A percentile compares a stretch with the other conserved stretches of the same genome.
These are phyloP conservation scores for Esperia sulphurella DNA, from an alignment of 2,888 invertebrate species.

Conservation along the genomic window DNA sequence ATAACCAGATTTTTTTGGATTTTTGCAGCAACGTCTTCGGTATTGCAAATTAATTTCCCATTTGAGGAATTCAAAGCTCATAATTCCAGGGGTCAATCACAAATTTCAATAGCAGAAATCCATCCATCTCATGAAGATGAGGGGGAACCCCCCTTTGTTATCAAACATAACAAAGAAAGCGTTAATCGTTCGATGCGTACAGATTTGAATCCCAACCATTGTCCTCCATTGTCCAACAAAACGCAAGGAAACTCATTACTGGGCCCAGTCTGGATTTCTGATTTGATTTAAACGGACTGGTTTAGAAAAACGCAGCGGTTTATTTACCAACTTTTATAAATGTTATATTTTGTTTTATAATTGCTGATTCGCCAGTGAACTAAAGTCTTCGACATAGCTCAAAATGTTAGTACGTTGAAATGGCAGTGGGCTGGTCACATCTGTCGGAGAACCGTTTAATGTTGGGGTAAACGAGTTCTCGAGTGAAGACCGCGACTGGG, in stretches of 20 bases:
- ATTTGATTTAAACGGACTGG: constrained; percentile 25
- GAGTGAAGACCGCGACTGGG: no score
- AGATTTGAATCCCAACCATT: constrained; percentile 42
- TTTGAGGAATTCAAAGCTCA: neutral
- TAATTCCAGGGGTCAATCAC: neutral
- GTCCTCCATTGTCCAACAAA: constrained; percentile 36
- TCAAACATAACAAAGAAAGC: constrained; percentile 41
- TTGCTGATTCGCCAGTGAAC: no score
- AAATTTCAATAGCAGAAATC: constrained; percentile 8
- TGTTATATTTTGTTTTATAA: no score
- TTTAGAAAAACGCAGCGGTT: constrained; percentile 2
- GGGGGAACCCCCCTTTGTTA: constrained; percentile 25
- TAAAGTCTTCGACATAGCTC: no score
- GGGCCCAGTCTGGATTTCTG: constrained; percentile 29
- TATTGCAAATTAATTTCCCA: neutral
- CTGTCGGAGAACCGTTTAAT: no score
- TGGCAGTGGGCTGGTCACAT: no score
- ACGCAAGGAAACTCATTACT: constrained; percentile 49
- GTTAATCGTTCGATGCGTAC: constrained; percentile 47
- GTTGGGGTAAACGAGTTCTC: no score
- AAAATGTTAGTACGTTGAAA: no score
- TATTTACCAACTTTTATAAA: neutral
- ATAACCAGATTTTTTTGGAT: no score
- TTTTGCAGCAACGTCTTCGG: no score
- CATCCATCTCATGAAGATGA: constrained; percentile 13